phyloP scores from a whole-genome alignment of 2,113 vertebrate genomes.

The Actinemys pallida region DNA sequence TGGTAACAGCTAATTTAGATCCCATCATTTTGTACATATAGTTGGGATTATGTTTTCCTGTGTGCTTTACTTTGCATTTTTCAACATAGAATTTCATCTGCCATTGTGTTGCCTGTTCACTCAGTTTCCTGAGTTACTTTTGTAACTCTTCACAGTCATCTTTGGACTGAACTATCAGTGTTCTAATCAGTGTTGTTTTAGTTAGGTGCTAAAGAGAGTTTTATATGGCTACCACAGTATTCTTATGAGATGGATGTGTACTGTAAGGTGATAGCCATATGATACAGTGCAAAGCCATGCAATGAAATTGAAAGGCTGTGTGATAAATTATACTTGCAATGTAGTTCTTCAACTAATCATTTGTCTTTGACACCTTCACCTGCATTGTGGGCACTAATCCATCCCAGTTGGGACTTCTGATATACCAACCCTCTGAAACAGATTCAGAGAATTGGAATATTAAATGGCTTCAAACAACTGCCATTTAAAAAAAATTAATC shows the following conservation, averaged over 20 bases:
- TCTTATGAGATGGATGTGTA: background rate
- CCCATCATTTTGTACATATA: no score
- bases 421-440: conserved; percentile 7
- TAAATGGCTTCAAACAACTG: conserved; percentile 25
- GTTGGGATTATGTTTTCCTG: no score
- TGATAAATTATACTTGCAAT: background rate
- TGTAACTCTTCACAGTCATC: no score
- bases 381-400: conserved; percentile 47
- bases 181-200: background rate
- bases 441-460: background rate
- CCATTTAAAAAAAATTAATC: conserved; percentile 61
- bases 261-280: background rate
- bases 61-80: no score
- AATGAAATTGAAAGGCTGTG: background rate
- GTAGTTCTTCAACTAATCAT: conserved; percentile 37
- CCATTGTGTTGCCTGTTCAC: no score
- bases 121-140: no score
- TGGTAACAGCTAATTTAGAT: no score
- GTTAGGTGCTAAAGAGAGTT: background rate
- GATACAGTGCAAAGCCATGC: conserved; percentile 29
- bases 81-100: no score
- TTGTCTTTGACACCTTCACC: conserved; percentile 62
- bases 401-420: conserved; percentile 43
- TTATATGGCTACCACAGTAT: conserved; percentile 3
- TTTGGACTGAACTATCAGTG: no score